Base-by-base conservation (phyloP, 2,888 invertebrate genomes). In the Lordiphosa fenestrarum region DNA sequence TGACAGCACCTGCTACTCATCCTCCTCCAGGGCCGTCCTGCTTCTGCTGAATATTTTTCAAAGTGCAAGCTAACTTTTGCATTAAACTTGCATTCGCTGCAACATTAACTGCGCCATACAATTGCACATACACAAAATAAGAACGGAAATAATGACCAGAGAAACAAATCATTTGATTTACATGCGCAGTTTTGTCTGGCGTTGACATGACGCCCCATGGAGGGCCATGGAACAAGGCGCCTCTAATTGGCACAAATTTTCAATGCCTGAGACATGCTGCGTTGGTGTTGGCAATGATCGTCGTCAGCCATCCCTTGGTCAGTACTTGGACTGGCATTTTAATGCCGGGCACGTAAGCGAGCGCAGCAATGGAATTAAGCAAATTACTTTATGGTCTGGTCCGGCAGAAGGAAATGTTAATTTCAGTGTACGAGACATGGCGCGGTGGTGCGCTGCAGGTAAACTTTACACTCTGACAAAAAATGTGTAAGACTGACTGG, bases 21-120 rank as follows among this genome's bases (percentile, higher is more conserved):
- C 2, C 5, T 35, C 13, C 21, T 12, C 13, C 35, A 12, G 15
- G 5, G 12, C 13, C n/a, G n/a, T 47, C 35, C 9, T 36, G 19
- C 36, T 47, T 1, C 7, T 46, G 19, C 46, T 19, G 3, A 6
- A 33, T 4, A 12, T 4, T 30, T 30, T 30, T 30, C 30, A 30
- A 30, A 10, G 9, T 10, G 30, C 10, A 30, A 10, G 9, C 3
- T 9, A 30, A 30, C 10, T 30, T 30, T 66, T 68, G 77, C 66
- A 80, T 80, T 83, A 76, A 80, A 74, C 76, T 83, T 80, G 72
- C 77, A 80, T 80, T 83, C 66, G 57, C 56, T 66, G 73, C 52
- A 52, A 9, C 30, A 30, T 9, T 30, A 30, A 9, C 30, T 9
- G 30, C 30, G 30, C 30, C 30, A 30, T 9, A 30, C 3, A 30